A percentile compares a stretch with the other conserved stretches of the same genome.
Evolutionary conservation across 2,888 invertebrate species (phyloP).

Genomic region (Dermolepida albohirtum): DNA sequence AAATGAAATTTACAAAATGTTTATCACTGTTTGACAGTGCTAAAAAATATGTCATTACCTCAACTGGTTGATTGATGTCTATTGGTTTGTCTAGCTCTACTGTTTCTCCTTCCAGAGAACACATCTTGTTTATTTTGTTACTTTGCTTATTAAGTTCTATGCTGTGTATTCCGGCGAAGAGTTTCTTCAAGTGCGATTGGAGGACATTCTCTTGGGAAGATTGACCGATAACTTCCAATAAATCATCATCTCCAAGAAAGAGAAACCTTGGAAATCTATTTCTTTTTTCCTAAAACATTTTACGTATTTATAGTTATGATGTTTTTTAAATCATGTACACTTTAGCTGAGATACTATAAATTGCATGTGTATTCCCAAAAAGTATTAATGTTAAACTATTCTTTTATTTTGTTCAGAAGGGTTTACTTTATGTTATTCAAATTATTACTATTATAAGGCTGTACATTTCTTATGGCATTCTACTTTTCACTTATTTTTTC

Average conservation of each 20-base stretch:
- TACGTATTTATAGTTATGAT: too few relatives aligned
- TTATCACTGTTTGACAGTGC: too few relatives aligned
- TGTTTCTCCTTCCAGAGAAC: constrained; percentile 80
- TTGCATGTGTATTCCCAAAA: too few relatives aligned
- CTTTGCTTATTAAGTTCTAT: constrained; percentile 74
- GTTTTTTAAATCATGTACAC: too few relatives aligned
- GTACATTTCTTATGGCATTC: too few relatives aligned
- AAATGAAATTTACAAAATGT: too few relatives aligned
- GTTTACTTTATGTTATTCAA: too few relatives aligned
- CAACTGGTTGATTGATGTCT: constrained; percentile 80
- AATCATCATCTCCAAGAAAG: constrained; percentile 97
- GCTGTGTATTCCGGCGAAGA: constrained; percentile 90
- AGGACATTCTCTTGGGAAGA: constrained; percentile 89
- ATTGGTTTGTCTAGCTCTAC: constrained; percentile 77
- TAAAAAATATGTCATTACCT: constrained; percentile 67
- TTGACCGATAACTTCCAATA: constrained; percentile 95
- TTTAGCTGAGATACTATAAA: too few relatives aligned
- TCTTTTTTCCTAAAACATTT: constrained; percentile 82
- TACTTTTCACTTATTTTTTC: too few relatives aligned
- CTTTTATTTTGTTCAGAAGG: too few relatives aligned
- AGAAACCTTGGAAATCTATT: constrained; percentile 94
- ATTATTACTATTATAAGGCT: too few relatives aligned
- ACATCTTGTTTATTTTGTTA: constrained; percentile 72
- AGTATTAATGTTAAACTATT: too few relatives aligned
- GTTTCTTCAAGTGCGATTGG: constrained; percentile 94